These are phyloP conservation scores for Drusus annulatus DNA, from an alignment of 1,140 invertebrate species.

Conservation along the genomic window DNA sequence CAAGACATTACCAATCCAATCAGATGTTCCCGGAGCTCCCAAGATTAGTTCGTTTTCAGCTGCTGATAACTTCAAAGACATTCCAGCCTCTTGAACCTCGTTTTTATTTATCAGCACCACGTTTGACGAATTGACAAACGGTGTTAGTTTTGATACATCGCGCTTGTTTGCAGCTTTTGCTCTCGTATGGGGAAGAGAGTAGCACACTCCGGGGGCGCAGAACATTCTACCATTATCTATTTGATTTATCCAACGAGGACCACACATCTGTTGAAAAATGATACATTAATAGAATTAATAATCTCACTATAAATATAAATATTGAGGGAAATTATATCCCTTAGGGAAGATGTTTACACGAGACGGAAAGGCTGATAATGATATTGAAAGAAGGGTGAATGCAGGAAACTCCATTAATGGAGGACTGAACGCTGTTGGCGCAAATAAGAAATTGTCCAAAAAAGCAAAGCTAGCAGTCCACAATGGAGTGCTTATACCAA, in stretches of 20 bases:
- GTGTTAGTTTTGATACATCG: conserved; percentile 26
- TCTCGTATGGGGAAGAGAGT: conserved; percentile 42
- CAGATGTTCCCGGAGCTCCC: conserved; percentile 74
- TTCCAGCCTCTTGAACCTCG: conserved; percentile 66
- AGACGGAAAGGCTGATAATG: too few relatives aligned
- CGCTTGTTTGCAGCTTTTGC: neutral
- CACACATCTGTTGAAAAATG: conserved; percentile 44
- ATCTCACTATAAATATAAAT: too few relatives aligned
- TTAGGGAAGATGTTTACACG: too few relatives aligned
- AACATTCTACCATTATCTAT: neutral
- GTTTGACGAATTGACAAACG: conserved; percentile 33
- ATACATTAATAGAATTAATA: too few relatives aligned
- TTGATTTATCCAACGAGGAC: conserved; percentile 54
- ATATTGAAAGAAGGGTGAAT: too few relatives aligned
- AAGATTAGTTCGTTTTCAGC: conserved; percentile 69
- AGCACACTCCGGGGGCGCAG: conserved; percentile 49
- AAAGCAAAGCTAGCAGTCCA: too few relatives aligned
- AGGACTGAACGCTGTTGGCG: too few relatives aligned
- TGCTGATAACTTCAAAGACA: conserved; percentile 70
- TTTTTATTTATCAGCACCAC: neutral
- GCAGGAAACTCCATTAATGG: too few relatives aligned
- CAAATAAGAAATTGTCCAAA: too few relatives aligned
- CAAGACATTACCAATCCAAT: conserved; percentile 69
- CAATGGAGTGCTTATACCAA: too few relatives aligned
- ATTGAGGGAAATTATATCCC: too few relatives aligned